These are phyloP conservation scores for Drosophila pectinifera DNA, from an alignment of 1,140 invertebrate species.

Conservation along the genomic window DNA sequence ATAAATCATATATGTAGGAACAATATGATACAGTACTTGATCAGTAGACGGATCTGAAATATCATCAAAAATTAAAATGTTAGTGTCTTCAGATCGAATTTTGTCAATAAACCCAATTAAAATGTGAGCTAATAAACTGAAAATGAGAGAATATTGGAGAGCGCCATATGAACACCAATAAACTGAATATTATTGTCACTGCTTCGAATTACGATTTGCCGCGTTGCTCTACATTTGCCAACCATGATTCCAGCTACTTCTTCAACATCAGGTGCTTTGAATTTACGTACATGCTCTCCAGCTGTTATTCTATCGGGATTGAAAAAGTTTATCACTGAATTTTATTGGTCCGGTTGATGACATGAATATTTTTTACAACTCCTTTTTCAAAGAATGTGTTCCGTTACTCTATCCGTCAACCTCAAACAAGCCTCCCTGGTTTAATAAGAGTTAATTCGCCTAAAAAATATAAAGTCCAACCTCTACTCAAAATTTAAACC, in stretches of 20 bases:
- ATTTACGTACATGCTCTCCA: slow-evolving; percentile 12
- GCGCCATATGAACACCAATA: neutral
- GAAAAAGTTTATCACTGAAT: too few species aligned
- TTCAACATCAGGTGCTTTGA: slow-evolving; percentile 20
- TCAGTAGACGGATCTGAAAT: slow-evolving; percentile 10
- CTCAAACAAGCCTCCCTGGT: too few species aligned
- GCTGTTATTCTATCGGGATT: slow-evolving; percentile 6
- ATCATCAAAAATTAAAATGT: slow-evolving; percentile 4
- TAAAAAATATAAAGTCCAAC: too few species aligned
- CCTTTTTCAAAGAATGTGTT: too few species aligned
- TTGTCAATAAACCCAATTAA: slow-evolving; percentile 3
- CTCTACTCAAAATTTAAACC: too few species aligned
- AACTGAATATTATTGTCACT: slow-evolving; percentile 14
- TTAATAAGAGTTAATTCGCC: too few species aligned
- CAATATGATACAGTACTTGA: slow-evolving; percentile 13
- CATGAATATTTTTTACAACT: too few species aligned
- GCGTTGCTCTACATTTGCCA: slow-evolving; percentile 12
- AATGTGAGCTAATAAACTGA: neutral
- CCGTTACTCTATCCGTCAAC: too few species aligned
- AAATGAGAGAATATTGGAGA: neutral
- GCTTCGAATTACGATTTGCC: slow-evolving; percentile 24
- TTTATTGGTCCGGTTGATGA: too few species aligned
- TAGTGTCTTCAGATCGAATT: slow-evolving; percentile 11
- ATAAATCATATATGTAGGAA: slow-evolving; percentile 14
- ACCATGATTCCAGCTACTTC: slow-evolving; percentile 26